Percentiles rank a stretch among this genome's conserved stretches.
Evolutionary conservation across 2,888 invertebrate genomes (phyloP).

Genomic region (Gymnocheta viridis): DNA sequence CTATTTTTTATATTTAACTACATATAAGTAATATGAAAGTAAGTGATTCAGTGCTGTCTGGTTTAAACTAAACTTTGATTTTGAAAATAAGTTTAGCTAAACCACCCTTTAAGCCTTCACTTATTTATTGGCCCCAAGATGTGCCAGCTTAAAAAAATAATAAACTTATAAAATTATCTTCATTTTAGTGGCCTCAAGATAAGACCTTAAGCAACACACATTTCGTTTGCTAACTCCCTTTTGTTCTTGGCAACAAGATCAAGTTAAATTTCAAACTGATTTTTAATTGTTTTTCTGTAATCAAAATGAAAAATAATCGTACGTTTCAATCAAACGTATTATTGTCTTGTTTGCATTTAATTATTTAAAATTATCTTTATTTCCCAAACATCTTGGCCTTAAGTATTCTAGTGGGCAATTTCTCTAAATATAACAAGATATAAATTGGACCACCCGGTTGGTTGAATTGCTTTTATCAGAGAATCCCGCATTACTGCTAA

Average conservation of each 20-base stretch:
- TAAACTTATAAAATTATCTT: not conserved
- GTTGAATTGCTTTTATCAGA: conserved; percentile 19
- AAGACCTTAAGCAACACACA: conserved; percentile 10
- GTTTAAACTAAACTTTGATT: too few species aligned
- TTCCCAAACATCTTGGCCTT: not conserved
- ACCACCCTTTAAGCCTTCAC: too few species aligned
- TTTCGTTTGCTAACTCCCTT: not conserved
- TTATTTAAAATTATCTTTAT: conserved; percentile 20
- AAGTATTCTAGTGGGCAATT: not conserved
- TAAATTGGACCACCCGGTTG: conserved; percentile 48
- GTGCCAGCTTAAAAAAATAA: conserved; percentile 1
- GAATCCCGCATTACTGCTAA: conserved; percentile 42
- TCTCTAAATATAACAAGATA: not conserved
- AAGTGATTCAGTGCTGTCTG: too few species aligned
- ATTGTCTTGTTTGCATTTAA: not conserved
- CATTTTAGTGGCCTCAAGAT: conserved; percentile 47
- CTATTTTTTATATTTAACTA: too few species aligned
- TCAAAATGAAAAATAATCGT: conserved; percentile 26
- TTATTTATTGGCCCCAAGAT: too few species aligned
- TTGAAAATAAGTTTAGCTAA: too few species aligned
- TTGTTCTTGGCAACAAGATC: conserved; percentile 2
- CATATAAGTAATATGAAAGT: too few species aligned
- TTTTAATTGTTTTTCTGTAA: conserved; percentile 25
- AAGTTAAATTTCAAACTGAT: conserved; percentile 36
- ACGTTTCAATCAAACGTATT: not conserved